Conservation (phyloP, 37 sponge, comb jelly and placozoan genomes). For the Spongilla lacustris region DNA sequence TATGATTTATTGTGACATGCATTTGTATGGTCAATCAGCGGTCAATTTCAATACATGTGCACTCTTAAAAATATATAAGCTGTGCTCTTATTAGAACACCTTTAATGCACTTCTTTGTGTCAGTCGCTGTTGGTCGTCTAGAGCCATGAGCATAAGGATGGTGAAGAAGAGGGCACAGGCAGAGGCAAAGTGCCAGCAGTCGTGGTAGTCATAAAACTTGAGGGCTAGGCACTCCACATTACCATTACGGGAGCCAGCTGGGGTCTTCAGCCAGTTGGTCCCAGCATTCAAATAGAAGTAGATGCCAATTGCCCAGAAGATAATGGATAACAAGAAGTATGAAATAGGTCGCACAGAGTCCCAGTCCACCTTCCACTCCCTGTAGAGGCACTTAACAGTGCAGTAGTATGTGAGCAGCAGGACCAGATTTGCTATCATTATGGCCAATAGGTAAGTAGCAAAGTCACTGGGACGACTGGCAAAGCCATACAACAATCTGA, state of each 20-base stretch:
- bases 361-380: not conserved
- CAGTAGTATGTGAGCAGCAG: conserved; percentile 39
- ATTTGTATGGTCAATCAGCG: not conserved
- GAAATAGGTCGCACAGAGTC: conserved; percentile 22
- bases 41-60: not conserved
- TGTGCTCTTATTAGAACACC: not conserved
- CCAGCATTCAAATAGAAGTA: conserved; percentile 5
- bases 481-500: conserved; percentile 18
- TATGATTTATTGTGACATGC: not conserved
- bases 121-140: not conserved
- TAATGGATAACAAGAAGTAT: conserved; percentile 17
- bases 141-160: conserved; percentile 46
- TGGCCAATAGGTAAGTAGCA: conserved; percentile 38
- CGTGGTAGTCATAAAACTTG: conserved; percentile 79
- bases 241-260: conserved; percentile 49
- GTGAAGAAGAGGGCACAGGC: conserved; percentile 84
- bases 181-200: conserved; percentile 87
- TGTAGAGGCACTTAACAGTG: conserved; percentile 34
- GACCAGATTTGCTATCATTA: conserved; percentile 44
- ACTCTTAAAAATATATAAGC: not conserved
- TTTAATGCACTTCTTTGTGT: not conserved
- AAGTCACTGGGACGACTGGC: conserved; percentile 40
- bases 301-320: conserved; percentile 30
- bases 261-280: conserved; percentile 1
- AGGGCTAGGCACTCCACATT: conserved; percentile 61